phyloP scores from a whole-genome alignment of 2,888 invertebrate species.

The Melangyna quadrimaculata region DNA sequence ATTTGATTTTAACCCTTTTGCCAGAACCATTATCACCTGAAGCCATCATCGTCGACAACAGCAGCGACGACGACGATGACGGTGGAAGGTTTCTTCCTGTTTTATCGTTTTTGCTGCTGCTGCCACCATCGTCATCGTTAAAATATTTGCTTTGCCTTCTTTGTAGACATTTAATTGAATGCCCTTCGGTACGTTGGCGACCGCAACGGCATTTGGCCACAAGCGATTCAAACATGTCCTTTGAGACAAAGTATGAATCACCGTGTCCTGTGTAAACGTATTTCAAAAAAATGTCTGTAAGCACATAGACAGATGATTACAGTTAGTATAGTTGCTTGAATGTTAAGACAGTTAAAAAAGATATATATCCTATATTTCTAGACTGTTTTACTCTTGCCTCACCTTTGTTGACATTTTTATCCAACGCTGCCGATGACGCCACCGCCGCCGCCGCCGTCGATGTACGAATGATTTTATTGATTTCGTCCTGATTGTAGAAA shows the following conservation, averaged over 20 bases:
- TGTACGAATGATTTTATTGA: constrained; percentile 72
- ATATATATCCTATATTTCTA: not conserved
- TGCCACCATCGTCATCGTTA: constrained; percentile 1
- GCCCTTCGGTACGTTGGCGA: constrained; percentile 75
- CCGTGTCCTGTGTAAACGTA: constrained; percentile 76
- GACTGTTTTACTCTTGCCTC: not conserved
- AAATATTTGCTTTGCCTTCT: constrained; percentile 75
- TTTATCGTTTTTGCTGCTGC: not conserved
- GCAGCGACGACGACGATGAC: not conserved
- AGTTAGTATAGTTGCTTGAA: not conserved
- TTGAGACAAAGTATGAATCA: constrained; percentile 77
- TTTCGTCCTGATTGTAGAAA: constrained; percentile 78
- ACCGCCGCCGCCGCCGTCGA: not conserved
- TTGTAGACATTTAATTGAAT: constrained; percentile 79
- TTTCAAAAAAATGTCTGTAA: constrained; percentile 74
- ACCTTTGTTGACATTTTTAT: constrained; percentile 44
- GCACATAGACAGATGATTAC: constrained; percentile 14
- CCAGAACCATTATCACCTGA: constrained; percentile 46
- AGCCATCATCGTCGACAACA: constrained; percentile 25
- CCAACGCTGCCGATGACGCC: too few species aligned
- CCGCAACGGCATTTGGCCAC: constrained; percentile 79
- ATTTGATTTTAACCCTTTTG: constrained; percentile 38
- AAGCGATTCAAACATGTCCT: constrained; percentile 77
- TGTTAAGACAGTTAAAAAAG: not conserved
- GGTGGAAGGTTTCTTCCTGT: constrained; percentile 9